Evolutionary conservation across 2,113 vertebrate genomes (phyloP).

Genomic region (Steatornis caripensis): DNA sequence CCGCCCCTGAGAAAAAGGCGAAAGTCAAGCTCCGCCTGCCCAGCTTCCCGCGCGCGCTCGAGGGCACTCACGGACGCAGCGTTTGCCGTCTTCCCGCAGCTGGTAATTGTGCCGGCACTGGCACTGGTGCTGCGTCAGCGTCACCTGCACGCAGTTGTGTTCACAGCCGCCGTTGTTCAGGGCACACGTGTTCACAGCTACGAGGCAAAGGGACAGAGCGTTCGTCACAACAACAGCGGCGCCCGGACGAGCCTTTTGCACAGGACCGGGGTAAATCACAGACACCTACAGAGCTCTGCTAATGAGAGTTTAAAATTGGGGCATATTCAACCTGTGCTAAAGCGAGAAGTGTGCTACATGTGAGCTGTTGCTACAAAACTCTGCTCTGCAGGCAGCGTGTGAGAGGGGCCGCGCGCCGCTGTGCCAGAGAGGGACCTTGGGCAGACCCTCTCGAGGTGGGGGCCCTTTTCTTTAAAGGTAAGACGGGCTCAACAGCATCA

Average conservation of each 20-base stretch:
- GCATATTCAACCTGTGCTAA: not conserved
- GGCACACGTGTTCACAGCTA: conserved; percentile 82
- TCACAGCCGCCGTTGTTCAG: conserved; percentile 90
- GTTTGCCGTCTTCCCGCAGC: conserved; percentile 82
- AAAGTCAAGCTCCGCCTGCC: not conserved
- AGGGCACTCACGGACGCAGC: conserved; percentile 71
- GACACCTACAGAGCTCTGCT: fast-evolving
- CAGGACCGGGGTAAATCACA: fast-evolving
- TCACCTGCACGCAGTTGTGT: conserved; percentile 87
- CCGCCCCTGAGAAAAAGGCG: not conserved
- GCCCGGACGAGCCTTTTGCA: fast-evolving
- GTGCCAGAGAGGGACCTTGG: fast-evolving
- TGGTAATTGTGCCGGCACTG: conserved; percentile 79
- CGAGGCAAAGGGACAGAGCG: not conserved
- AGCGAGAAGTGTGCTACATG: fast-evolving
- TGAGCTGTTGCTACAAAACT: not conserved
- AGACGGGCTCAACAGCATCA: fast-evolving
- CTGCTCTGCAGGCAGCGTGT: fast-evolving
- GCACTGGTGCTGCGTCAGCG: conserved; percentile 77
- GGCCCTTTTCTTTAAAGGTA: not conserved
- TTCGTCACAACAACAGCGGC: fast-evolving
- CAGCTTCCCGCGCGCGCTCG: fast-evolving
- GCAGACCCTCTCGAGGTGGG: not conserved
- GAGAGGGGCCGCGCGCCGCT: fast-evolving
- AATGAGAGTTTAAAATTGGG: fast-evolving